Conservation (phyloP, 2,113 vertebrate genomes). For the Tyto alba region DNA sequence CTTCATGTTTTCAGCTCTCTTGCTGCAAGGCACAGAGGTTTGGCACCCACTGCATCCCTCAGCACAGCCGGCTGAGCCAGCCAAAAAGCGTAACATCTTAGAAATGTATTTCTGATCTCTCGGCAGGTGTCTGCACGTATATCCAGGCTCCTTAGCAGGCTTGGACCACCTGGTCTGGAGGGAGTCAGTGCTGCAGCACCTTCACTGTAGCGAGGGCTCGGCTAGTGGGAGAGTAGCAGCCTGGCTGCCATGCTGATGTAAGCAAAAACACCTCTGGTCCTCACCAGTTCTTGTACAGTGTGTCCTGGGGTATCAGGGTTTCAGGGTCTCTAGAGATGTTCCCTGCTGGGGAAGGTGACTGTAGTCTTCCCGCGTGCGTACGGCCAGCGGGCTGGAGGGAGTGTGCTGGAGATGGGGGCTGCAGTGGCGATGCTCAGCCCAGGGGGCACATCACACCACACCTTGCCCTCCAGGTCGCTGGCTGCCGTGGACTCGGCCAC, state of each 20-base stretch:
- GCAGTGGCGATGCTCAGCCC: background rate
- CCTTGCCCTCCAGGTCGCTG: background rate
- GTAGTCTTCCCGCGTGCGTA: rapidly evolving
- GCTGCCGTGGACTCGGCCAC: background rate
- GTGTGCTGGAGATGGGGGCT: background rate
- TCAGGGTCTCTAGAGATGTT: background rate
- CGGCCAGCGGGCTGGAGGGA: background rate
- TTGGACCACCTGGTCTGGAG: background rate
- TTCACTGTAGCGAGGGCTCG: background rate
- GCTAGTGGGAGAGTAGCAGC: background rate
- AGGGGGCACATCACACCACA: background rate
- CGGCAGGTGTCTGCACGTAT: background rate
- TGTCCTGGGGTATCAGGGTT: background rate
- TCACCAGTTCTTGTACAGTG: background rate
- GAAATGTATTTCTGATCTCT: background rate
- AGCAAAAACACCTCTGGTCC: background rate
- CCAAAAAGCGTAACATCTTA: background rate
- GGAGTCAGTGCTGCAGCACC: background rate
- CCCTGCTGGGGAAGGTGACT: background rate
- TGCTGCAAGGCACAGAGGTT: background rate
- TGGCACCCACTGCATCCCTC: background rate
- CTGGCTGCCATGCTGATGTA: background rate
- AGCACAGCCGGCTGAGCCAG: background rate
- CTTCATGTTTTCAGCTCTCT: background rate
- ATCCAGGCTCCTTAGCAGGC: background rate